Conservation (phyloP, 2,113 vertebrate species). For the Malaclemys terrapin region DNA sequence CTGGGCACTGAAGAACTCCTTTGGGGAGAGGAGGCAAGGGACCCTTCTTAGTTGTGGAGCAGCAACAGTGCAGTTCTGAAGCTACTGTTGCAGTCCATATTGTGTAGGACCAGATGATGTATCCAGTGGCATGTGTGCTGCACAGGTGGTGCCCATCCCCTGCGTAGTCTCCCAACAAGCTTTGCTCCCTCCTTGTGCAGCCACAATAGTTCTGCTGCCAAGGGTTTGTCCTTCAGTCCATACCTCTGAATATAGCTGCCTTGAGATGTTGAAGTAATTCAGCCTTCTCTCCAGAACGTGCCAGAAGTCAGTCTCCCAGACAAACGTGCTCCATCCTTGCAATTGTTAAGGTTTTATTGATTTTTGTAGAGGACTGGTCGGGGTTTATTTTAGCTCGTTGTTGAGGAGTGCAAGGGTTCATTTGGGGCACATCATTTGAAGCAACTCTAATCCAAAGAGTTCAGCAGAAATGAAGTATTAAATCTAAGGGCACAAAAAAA, state of each 20-base stretch:
- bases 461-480: not conserved
- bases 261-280: conserved; percentile 54
- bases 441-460: not conserved
- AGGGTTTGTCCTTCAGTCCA: conserved; percentile 24
- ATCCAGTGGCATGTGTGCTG: not conserved
- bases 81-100: not conserved
- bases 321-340: conserved; percentile 22
- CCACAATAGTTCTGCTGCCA: not conserved
- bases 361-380: conserved; percentile 14
- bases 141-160: not conserved
- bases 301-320: not conserved
- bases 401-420: not conserved
- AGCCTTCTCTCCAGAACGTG: conserved; percentile 13
- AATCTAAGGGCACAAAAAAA: not conserved
- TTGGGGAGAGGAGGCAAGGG: conserved; percentile 32
- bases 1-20: not conserved
- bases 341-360: conserved; percentile 47
- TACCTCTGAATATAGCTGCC: not conserved
- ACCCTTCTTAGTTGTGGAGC: accelerated
- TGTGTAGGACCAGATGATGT: not conserved
- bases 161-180: accelerated
- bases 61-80: not conserved
- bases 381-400: conserved; percentile 6
- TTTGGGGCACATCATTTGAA: not conserved
- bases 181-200: not conserved